Evolutionary conservation across 2,888 invertebrate species (phyloP).

Genomic region (Dolichopus griseipennis): DNA sequence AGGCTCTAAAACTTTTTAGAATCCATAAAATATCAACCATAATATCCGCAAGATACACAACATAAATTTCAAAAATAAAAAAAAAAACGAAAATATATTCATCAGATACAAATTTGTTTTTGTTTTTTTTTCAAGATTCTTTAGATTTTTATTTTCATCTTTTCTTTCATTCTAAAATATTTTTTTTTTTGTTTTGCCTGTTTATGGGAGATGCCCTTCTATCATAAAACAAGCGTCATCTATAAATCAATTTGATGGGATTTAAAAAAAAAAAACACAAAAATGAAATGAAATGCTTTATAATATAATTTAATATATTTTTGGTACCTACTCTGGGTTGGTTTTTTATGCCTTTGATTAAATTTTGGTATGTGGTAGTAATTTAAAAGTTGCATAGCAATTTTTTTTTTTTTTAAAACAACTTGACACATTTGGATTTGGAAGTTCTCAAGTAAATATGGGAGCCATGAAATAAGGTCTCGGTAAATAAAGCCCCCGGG

Average conservation of each 20-base stretch:
- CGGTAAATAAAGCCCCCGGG: too few relatives aligned
- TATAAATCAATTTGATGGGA: slow-evolving; percentile 1
- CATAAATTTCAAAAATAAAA: neutral
- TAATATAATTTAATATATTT: too few relatives aligned
- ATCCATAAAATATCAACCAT: slow-evolving; percentile 1
- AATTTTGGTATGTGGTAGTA: too few relatives aligned
- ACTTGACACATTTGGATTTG: too few relatives aligned
- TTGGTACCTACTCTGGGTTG: too few relatives aligned
- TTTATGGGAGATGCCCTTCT: neutral
- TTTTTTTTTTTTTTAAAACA: too few relatives aligned
- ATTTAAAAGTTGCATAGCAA: too few relatives aligned
- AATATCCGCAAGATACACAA: neutral
- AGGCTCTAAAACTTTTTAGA: neutral
- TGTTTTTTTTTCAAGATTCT: neutral
- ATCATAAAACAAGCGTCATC: slow-evolving; percentile 1
- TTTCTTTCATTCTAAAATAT: neutral
- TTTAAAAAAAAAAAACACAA: neutral
- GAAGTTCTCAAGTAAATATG: too few relatives aligned
- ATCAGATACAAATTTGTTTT: neutral
- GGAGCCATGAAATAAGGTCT: too few relatives aligned
- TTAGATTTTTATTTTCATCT: neutral
- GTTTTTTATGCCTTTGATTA: too few relatives aligned
- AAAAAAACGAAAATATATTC: neutral
- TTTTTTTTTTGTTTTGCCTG: neutral
- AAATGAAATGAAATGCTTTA: too few relatives aligned